Percentiles rank a stretch among this genome's conserved stretches.
phyloP scores from a whole-genome alignment of 2,797 vertebrate genomes.

The Mormyrus hasselquistii region DNA sequence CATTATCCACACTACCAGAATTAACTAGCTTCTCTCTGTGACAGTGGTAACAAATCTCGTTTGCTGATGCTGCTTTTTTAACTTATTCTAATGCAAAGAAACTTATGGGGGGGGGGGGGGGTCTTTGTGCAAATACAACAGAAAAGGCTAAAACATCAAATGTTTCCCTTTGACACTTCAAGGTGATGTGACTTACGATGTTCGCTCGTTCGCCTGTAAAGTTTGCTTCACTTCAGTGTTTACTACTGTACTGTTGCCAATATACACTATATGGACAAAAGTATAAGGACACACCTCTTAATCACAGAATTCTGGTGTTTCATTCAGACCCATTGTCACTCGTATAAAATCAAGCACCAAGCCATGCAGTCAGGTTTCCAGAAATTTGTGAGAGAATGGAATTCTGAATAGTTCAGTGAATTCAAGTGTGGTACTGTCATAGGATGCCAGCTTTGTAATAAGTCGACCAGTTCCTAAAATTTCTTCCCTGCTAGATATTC shows the following conservation, averaged over 20 bases:
- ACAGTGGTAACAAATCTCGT: background rate
- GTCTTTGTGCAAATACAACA: background rate
- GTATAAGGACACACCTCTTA: background rate
- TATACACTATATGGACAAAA: background rate
- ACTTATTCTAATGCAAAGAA: slow-evolving; percentile 2
- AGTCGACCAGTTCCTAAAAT: background rate
- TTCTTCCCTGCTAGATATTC: background rate
- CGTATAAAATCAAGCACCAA: background rate
- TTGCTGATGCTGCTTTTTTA: background rate
- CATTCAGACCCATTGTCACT: background rate
- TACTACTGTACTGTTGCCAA: background rate
- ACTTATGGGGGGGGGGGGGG: background rate
- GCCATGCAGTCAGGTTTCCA: background rate
- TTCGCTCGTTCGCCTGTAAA: background rate
- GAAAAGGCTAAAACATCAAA: background rate
- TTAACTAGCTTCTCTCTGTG: background rate
- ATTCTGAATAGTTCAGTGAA: background rate
- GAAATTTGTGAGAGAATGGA: background rate
- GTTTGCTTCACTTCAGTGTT: background rate
- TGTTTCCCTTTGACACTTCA: background rate
- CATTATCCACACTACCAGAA: background rate
- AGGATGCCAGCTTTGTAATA: background rate
- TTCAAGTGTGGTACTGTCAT: background rate
- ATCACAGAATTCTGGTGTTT: background rate
- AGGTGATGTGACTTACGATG: background rate